These are phyloP conservation scores for Eidolon helvum DNA, from an alignment of 2,113 vertebrate genomes.

Conservation along the genomic window DNA sequence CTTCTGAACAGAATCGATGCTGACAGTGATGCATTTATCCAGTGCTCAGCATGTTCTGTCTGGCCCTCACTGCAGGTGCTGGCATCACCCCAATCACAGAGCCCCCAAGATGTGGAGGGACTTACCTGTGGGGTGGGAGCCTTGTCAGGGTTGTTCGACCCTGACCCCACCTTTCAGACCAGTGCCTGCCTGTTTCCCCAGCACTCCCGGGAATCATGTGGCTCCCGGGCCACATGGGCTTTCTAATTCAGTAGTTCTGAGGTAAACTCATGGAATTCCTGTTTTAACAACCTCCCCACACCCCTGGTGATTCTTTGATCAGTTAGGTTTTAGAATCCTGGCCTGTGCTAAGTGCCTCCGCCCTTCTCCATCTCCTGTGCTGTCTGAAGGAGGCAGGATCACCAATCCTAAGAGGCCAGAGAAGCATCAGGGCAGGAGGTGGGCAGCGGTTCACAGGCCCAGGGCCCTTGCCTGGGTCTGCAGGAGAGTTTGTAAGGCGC, in stretches of 20 bases:
- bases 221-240: background rate
- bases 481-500: background rate
- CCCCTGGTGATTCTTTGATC: background rate
- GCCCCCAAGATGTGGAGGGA: background rate
- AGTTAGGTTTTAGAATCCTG: background rate
- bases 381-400: background rate
- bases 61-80: background rate
- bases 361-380: accelerated
- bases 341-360: background rate
- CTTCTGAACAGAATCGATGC: background rate
- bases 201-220: background rate
- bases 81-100: background rate
- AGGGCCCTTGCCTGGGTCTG: background rate
- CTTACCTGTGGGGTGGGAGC: background rate
- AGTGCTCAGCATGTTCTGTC: background rate
- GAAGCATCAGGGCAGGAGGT: background rate
- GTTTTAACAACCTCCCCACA: no score
- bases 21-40: no score
- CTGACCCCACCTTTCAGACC: background rate
- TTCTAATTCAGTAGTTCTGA: background rate
- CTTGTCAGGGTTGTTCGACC: background rate
- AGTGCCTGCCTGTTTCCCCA: background rate
- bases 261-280: no score
- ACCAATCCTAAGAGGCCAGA: background rate
- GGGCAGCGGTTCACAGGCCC: background rate